Evolutionary conservation across 2,797 vertebrate species (phyloP), one percentile per base, ranked within the genome.

Genomic region (Spinus olivaceus): DNA sequence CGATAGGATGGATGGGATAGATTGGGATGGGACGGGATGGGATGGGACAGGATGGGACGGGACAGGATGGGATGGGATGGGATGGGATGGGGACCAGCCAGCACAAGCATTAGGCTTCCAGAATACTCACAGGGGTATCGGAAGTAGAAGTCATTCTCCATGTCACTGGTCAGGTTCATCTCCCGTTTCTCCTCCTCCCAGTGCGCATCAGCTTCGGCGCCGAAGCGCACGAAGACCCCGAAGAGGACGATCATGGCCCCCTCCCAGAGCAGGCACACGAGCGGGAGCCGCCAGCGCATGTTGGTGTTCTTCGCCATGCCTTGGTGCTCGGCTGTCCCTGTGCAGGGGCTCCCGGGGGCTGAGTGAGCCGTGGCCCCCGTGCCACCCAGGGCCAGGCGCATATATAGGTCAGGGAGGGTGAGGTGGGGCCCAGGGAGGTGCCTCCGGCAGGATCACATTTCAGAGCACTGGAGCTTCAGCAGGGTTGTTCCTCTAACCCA

Each of bases 91-190:
- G 28, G 67, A 69, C 24, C 20, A 67, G 57, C 25, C 57, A 59
- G 71, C 50, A 73, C 10, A 30, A 53, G 56, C 28, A 70, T 16
- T 13, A 35, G 20, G 10, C 37, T 91, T 61, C 53, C 46, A 21
- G 11, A 86, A 59, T 96, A 99, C 99, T 99, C 97, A 99, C 99
- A 99, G 1, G 99, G 98, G 79, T 99, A 99, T 98, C 99, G 98
- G 97, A 96, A 99, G 98, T 99, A 99, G 98, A 99, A 99, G 83
- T 99, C 99, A 7, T 99, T 99, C 80, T 99, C 98, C 2, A 97
- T 59, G 72, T 99, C 97, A 3, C 98, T 98, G 54, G 97, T 97
- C 73, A 98, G 74, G 97, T 99, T 99, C 20, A 96, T 6, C 0
- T 23, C 0, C 1, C 0, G 21, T 88, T 69, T 99, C 73, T 79